Evolutionary conservation across 2,113 vertebrate species (phyloP).

Genomic region (Mandrillus leucophaeus): DNA sequence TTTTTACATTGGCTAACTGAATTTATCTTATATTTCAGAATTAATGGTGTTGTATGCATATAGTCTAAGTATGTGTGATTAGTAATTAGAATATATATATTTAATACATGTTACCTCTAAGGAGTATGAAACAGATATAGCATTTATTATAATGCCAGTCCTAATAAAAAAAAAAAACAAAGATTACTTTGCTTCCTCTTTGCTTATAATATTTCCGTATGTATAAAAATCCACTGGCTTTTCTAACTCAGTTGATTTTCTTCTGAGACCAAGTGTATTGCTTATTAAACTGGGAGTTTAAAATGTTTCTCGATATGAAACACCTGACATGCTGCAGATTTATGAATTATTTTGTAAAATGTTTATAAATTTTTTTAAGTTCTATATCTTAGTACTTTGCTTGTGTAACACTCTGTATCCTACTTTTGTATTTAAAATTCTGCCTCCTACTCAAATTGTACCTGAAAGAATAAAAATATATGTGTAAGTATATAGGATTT

Average conservation of each 20-base stretch:
- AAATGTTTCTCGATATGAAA: neutral
- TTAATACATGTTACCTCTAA: neutral
- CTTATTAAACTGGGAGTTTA: neutral
- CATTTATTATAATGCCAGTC: neutral
- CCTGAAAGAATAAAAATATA: neutral
- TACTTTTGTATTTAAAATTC: neutral
- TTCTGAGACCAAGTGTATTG: neutral
- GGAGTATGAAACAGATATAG: neutral
- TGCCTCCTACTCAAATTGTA: neutral
- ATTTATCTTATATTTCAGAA: neutral
- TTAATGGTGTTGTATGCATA: neutral
- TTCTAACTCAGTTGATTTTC: neutral
- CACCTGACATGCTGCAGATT: neutral
- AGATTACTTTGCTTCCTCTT: neutral
- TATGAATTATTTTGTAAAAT: slow-evolving; percentile 24
- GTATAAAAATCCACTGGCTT: neutral
- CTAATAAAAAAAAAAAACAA: neutral
- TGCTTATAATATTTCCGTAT: neutral
- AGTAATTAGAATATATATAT: neutral
- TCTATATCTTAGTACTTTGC: neutral
- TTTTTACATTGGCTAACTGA: neutral
- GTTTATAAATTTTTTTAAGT: neutral
- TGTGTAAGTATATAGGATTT: neutral
- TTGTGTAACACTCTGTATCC: neutral
- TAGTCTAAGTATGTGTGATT: neutral